Base-by-base conservation (phyloP, 2,113 vertebrate species). In the Laticauda laticaudata region DNA sequence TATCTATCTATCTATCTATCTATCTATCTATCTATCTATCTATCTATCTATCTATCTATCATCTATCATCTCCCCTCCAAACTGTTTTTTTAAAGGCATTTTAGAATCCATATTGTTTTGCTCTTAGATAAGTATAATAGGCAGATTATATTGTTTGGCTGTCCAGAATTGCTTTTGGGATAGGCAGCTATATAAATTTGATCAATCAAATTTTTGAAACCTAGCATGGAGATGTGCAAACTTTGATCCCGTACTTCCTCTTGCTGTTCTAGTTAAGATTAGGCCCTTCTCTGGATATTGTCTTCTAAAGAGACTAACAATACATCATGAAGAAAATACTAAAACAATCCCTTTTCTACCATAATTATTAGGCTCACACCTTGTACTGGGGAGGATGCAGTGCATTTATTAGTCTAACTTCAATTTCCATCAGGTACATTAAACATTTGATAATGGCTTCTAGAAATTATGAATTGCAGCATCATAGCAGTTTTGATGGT, bases 401-500 rank as follows among this genome's bases (percentile, higher is more conserved):
- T 21, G 5, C 0, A 88, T 94, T 91, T 34, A 88, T 81, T 88
- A 34, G 45, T 26, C 45, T 92, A 48, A 92, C 51, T 92, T 93
- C 81, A 93, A 29, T 61, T 51, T 94, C 92, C 55, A 92, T 75
- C 75, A 91, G 53, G 89, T 87, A 88, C 7, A 93, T 95, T 94
- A 93, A 92, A 6, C 29, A 53, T 48, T 53, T 53, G 86, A 87
- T 94, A 34, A 92, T 2, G 23, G 48, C 4, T 91, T 94, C 92
- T 94, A 48, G 92, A 91, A 95, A 93, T 95, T 88, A 93, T 48
- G 92, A 93, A 94, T 95, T 90, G 11, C 20, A 93, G 14, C 9
- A 86, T 91, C 94, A 93, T 54, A 8, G 87, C 61, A 94, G 43
- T 90, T 94, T 94, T 95, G 61, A 94, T 56, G 89, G 55, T 64